Base-by-base conservation (phyloP, 2,797 vertebrate genomes). In the Pampus argenteus region DNA sequence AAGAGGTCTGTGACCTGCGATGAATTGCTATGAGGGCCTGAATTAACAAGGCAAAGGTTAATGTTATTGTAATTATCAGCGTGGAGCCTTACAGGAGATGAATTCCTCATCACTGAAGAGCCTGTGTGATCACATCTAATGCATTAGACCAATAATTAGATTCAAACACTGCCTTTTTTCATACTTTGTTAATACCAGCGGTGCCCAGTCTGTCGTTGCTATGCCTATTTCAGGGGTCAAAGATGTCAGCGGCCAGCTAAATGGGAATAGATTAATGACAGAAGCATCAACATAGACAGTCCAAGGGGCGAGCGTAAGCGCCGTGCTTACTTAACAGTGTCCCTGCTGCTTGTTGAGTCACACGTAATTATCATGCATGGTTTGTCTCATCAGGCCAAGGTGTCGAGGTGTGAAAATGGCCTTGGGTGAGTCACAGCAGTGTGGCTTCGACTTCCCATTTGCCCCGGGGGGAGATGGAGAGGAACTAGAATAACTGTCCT, bases 21-120 rank as follows among this genome's bases (percentile, higher is more conserved):
- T 84, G 86, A 90, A 86, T 89, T 82, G 61, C 81, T 76, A 79
- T 66, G 81, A 87, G 84, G 76, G 71, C 83, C 82, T 90, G 84
- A 93, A 91, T 90, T 88, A 91, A 87, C 79, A 85, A 89, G 92
- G 86, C 89, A 93, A 89, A 95, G 93, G 94, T 94, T 94, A 94
- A 94, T 93, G 86, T 88, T 90, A 88, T 92, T 93, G 90, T 92
- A 94, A 94, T 95, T 93, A 93, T 90, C 81, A 91, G 89, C 87
- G 87, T 86, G 63, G 78, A 73, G 76, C 84, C 85, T 87, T 82
- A 74, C 26, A 55, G 77, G 86, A 86, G 77, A 90, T 88, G 86
- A 92, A 93, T 93, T 92, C 87, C 86, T 86, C 91, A 92, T 90
- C 90, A 83, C 80, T 76, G 81, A 85, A 88, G 87, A 92, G 86